Base-by-base conservation (phyloP, 1,140 invertebrate genomes). In the Telenomus remus region DNA sequence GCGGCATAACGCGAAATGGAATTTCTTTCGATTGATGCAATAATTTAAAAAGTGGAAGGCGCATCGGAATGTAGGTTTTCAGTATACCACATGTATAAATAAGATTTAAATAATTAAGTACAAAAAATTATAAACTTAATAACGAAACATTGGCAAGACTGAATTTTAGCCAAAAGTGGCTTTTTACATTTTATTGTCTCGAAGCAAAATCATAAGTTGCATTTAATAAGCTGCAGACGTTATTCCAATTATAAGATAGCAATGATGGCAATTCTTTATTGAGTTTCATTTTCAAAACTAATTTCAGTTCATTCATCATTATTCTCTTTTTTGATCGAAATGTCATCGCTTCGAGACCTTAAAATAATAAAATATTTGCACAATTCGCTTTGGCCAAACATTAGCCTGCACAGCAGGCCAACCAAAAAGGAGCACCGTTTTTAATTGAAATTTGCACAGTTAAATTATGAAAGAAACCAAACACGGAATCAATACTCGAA, bases 51-150 rank as follows among this genome's bases (percentile, higher is more conserved):
- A 68, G 73, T 87, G 86, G 87, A 87, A 87, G 86, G 86, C 81
- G 83, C 80, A 72, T 79, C 81, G 81, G 84, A 80, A 80, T n/a
- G n/a, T 81, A 82, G 9, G 34, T 75, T 79, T 85, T 81, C 80
- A 79, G 76, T 79, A 13, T 44, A 79, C 77, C 69, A 78, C 78
- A 81, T 83, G 79, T 80, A 87, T 86, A 88, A 87, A 88, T 85
- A 85, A 79, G 79, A 61, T 86, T 86, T 84, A 86, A 87, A 87
- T 87, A 87, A 87, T 87, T 87, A 88, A 88, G 87, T 88, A 88
- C 87, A 87, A 88, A 86, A n/a, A 87, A 87, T 87, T 87, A 87
- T 85, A 87, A 87, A 87, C 86, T 86, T 85, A 87, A 85, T 85
- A 87, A 87, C 85, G 83, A 84, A 88, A 84, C 82, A 86, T 87